Evolutionary conservation across 2,797 vertebrate species (phyloP).

Genomic region (Myotis vivesi): DNA sequence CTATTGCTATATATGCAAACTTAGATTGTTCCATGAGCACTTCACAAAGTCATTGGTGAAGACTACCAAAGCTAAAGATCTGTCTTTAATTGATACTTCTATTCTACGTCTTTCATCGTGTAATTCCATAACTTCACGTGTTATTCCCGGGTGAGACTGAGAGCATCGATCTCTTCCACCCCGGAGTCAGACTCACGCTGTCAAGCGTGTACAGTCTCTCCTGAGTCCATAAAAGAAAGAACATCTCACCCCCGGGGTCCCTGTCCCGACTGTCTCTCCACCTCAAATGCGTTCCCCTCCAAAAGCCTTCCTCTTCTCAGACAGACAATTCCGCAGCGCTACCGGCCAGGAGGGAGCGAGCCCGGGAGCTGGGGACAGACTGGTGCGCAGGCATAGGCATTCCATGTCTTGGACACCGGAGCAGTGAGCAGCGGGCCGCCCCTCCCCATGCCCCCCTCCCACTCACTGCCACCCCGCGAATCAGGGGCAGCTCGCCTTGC

Average conservation of each 20-base stretch:
- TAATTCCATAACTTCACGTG: constrained; percentile 56
- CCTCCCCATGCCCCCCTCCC: constrained; percentile 30
- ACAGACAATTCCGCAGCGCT: constrained; percentile 42
- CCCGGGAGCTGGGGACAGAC: not conserved
- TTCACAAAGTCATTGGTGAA: constrained; percentile 29
- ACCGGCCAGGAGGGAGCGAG: not conserved
- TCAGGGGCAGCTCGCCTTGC: not conserved
- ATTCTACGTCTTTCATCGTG: not conserved
- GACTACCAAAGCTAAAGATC: constrained; percentile 7
- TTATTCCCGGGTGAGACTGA: not conserved
- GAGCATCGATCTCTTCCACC: not conserved
- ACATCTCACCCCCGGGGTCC: not conserved
- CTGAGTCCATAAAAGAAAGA: not conserved
- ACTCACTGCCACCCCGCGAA: not conserved
- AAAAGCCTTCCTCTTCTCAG: not conserved
- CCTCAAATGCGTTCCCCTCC: not conserved
- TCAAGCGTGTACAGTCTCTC: not conserved
- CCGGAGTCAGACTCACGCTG: not conserved
- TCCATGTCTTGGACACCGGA: not conserved
- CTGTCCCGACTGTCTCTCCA: not conserved
- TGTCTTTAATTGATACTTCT: constrained; percentile 42
- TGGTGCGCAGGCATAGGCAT: not conserved
- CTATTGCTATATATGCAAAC: not conserved
- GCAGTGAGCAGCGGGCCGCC: not conserved
- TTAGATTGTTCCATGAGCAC: not conserved